phyloP scores from a whole-genome alignment of 2,888 invertebrate species.

The Drosophila setosimentum region DNA sequence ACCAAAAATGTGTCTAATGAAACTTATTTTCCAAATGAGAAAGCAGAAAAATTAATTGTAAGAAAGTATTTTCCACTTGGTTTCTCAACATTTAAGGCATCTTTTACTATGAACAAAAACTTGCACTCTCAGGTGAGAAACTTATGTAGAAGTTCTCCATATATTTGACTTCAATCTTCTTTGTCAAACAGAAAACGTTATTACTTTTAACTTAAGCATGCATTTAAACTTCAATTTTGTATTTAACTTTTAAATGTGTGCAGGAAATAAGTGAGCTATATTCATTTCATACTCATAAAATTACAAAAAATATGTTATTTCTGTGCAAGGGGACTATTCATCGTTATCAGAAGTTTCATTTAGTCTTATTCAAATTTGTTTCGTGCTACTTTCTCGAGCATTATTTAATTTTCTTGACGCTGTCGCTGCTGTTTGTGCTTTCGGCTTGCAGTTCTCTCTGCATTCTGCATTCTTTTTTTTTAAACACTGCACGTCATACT shows the following conservation, averaged over 20 bases:
- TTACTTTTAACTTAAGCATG: not conserved
- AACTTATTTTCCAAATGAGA: not conserved
- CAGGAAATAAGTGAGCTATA: not conserved
- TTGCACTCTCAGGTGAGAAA: not conserved
- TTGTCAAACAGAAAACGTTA: not conserved
- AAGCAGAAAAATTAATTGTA: not conserved
- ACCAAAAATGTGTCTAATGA: not conserved
- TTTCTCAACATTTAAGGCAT: not conserved
- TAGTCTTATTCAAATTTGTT: constrained; percentile 17
- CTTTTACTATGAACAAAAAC: not conserved
- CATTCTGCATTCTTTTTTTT: not conserved
- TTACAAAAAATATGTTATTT: constrained; percentile 6
- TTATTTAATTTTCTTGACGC: constrained; percentile 46
- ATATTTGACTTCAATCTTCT: not conserved
- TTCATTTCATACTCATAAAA: constrained; percentile 17
- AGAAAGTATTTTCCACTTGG: not conserved
- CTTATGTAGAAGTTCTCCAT: not conserved
- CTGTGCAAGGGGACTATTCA: not conserved
- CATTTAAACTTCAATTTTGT: not conserved
- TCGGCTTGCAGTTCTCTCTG: not conserved
- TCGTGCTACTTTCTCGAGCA: constrained; percentile 33
- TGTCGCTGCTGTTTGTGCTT: constrained; percentile 39
- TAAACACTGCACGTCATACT: constrained; percentile 23
- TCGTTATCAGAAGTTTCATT: constrained; percentile 13
- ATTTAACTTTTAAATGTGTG: constrained; percentile 3